Conservation (phyloP, 1,140 invertebrate species). For the Eciton burchellii region DNA sequence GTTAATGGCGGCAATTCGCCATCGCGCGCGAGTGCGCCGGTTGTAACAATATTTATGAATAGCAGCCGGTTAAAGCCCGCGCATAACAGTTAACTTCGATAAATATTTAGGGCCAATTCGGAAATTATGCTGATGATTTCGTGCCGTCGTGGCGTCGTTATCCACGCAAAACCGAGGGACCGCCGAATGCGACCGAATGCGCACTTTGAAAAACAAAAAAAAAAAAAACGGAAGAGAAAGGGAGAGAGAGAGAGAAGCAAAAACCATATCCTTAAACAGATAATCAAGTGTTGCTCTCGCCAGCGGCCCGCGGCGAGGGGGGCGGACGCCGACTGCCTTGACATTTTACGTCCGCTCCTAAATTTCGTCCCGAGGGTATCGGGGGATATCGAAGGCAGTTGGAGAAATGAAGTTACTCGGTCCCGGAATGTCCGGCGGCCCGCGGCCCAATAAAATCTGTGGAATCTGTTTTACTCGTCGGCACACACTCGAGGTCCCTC, state of each 20-base stretch:
- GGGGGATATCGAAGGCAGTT: conserved; percentile 35
- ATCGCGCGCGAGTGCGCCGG: conserved; percentile 11
- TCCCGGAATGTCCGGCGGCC: conserved; percentile 45
- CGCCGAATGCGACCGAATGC: conserved; percentile 1
- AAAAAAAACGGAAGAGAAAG: no score
- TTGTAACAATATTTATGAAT: conserved; percentile 59
- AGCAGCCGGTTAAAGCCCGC: conserved; percentile 31
- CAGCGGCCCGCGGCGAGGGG: no score
- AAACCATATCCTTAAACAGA: neutral
- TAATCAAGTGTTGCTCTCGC: conserved; percentile 2
- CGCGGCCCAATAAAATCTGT: conserved; percentile 47
- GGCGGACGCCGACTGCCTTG: neutral
- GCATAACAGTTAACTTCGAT: conserved; percentile 46
- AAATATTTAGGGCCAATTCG: conserved; percentile 44
- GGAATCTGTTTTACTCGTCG: conserved; percentile 48
- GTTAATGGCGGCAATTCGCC: conserved; percentile 56
- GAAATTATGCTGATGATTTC: conserved; percentile 45
- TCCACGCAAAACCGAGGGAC: conserved; percentile 16
- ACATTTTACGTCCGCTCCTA: conserved; percentile 21
- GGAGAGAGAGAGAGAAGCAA: no score
- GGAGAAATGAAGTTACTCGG: conserved; percentile 57
- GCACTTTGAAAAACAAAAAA: no score
- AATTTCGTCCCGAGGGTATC: conserved; percentile 24
- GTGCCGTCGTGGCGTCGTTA: neutral
- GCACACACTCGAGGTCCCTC: conserved; percentile 27